These are phyloP conservation scores for Cyrtodaria siliqua DNA, from an alignment of 2,888 invertebrate genomes.

Conservation along the genomic window DNA sequence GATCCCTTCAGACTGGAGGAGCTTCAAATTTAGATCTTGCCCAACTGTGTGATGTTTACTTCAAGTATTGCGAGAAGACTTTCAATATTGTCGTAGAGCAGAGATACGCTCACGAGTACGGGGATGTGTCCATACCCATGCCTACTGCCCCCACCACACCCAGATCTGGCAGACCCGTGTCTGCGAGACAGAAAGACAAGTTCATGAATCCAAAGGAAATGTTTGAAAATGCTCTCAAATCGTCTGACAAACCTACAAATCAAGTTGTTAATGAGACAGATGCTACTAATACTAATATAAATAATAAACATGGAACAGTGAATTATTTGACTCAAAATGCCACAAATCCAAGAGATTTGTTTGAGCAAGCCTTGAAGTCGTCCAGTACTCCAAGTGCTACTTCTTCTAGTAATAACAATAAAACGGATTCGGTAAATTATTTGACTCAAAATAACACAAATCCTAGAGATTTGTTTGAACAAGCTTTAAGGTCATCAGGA, in stretches of 20 bases:
- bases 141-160: conserved; percentile 71
- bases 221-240: conserved; percentile 70
- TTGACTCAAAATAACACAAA: conserved; percentile 17
- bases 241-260: conserved; percentile 6
- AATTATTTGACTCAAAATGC: neutral
- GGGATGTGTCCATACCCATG: conserved; percentile 71
- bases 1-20: neutral
- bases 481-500: conserved; percentile 47
- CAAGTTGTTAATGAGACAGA: neutral
- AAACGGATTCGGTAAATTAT: neutral
- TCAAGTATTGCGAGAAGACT: conserved; percentile 76
- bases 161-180: conserved; percentile 65
- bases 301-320: neutral
- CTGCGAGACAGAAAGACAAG: conserved; percentile 58
- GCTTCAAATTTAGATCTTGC: conserved; percentile 1
- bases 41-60: conserved; percentile 64
- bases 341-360: conserved; percentile 63
- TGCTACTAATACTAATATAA: neutral
- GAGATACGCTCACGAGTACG: conserved; percentile 82
- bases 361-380: conserved; percentile 64
- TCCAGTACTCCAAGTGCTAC: conserved; percentile 12
- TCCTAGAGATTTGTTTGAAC: conserved; percentile 68
- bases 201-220: conserved; percentile 70
- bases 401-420: conserved; percentile 1
- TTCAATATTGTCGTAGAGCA: conserved; percentile 79